These are phyloP conservation scores for Rapana venosa DNA, from an alignment of 2,888 invertebrate genomes.

Conservation along the genomic window DNA sequence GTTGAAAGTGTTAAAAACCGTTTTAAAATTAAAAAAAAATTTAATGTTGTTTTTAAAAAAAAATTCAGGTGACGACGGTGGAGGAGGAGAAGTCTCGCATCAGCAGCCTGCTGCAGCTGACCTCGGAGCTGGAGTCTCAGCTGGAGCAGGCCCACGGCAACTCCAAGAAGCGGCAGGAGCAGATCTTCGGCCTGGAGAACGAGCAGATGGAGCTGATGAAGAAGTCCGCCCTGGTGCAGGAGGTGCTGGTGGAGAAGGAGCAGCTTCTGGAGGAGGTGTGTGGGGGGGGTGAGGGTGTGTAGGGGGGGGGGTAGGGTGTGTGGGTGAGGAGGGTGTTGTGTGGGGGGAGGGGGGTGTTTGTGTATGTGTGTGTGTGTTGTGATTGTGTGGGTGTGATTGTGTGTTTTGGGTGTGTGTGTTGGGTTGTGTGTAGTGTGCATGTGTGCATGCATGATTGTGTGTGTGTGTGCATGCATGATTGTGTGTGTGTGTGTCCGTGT, in stretches of 20 bases:
- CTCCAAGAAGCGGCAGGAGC: constrained; percentile 72
- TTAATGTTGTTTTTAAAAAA: no score
- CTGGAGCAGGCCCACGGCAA: constrained; percentile 74
- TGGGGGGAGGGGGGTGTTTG: neutral
- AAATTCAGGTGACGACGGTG: constrained; percentile 66
- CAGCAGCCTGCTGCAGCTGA: constrained; percentile 68
- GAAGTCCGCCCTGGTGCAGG: constrained; percentile 76
- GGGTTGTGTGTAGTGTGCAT: neutral
- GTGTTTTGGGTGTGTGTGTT: neutral
- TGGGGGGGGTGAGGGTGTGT: neutral
- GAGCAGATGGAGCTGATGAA: constrained; percentile 78
- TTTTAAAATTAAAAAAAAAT: no score
- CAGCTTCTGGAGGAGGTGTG: constrained; percentile 72
- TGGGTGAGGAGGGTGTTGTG: neutral
- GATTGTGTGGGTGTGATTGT: neutral
- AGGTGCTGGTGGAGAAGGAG: constrained; percentile 77
- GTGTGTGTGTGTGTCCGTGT: neutral
- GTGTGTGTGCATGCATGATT: neutral
- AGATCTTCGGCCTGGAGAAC: constrained; percentile 73
- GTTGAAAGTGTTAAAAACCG: no score
- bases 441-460: neutral
- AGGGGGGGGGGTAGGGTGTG: neutral
- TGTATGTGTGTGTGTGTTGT: neutral
- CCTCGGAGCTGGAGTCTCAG: constrained; percentile 76
- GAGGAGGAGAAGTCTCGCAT: constrained; percentile 76